phyloP scores from a whole-genome alignment of 2,888 invertebrate genomes.

The Drosophila kambysellisi region DNA sequence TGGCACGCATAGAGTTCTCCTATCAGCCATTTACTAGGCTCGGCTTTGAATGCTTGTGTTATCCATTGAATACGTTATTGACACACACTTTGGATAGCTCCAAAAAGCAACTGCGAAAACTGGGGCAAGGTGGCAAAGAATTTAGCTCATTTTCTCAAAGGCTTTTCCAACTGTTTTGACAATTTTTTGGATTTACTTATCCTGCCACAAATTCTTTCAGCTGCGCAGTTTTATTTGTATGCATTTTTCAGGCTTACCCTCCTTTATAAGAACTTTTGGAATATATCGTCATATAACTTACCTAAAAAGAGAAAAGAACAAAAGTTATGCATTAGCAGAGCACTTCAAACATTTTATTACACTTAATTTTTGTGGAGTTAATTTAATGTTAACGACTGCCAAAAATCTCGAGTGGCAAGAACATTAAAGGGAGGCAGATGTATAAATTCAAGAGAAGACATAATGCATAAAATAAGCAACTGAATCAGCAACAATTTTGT shows the following conservation, averaged over 20 bases:
- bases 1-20: no score
- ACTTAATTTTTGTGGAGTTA: conserved; percentile 2
- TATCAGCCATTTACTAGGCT: background rate
- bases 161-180: background rate
- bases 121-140: background rate
- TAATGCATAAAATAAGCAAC: conserved; percentile 57
- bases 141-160: background rate
- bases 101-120: background rate
- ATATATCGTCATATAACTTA: conserved; percentile 25
- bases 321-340: conserved; percentile 10
- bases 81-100: background rate
- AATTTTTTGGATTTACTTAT: background rate
- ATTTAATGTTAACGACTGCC: conserved; percentile 15
- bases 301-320: conserved; percentile 32
- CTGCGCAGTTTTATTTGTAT: background rate
- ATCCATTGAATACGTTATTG: background rate
- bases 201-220: background rate
- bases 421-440: background rate
- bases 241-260: conserved; percentile 8
- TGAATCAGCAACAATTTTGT: conserved; percentile 68
- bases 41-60: no score
- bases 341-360: background rate
- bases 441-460: conserved; percentile 19
- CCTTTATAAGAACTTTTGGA: background rate
- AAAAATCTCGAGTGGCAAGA: no score